Base-by-base conservation (phyloP, 2,888 invertebrate genomes). In the Athrips mouffetella region DNA sequence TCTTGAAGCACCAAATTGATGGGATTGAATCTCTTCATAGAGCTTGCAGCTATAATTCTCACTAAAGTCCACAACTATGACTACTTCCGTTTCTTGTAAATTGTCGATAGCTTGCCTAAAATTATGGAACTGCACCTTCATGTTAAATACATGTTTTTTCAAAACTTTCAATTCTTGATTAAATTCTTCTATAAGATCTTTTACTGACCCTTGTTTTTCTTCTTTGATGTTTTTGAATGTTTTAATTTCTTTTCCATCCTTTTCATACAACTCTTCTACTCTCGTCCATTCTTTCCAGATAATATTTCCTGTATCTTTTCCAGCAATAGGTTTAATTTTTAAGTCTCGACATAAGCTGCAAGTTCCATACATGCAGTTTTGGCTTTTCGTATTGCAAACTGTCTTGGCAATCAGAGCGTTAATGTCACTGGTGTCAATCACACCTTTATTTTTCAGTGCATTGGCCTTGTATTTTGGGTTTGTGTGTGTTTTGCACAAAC, bases 1-100 rank as follows among this genome's bases (percentile, higher is more conserved):
- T n/a, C 66, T 40, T 2, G 69, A 71, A 3, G 67, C 73, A 16
- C 69, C 68, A 57, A 72, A 73, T 57, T 74, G 73, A 40, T 65
- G 60, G 3, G 66, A 54, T 51, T 78, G 73, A 13, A 74, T 67
- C 58, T 78, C 57, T 50, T 57, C 45, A 29, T 7, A 33, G 39
- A 23, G 45, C 48, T 57, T 58, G 31, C 45, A 39, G 27, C 30
- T 52, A 53, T 67, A 74, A 52, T 77, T 78, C 58, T 75, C 73
- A 3, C 61, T 57, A 54, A 78, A 76, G 49, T 76, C 55, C 4
- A 50, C 51, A 6, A 53, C 21, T 7, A 57, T 45, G 10, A 52
- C 50, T 6, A 35, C 50, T 52, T 55, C 50, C 20, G 48, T 53
- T 42, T 15, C 3, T 47, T 20, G 8, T 1, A 58, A 25, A 1